Evolutionary conservation across 1,140 invertebrate genomes (phyloP), one percentile per base, ranked within the genome.

Genomic region (Drosophila rufa): DNA sequence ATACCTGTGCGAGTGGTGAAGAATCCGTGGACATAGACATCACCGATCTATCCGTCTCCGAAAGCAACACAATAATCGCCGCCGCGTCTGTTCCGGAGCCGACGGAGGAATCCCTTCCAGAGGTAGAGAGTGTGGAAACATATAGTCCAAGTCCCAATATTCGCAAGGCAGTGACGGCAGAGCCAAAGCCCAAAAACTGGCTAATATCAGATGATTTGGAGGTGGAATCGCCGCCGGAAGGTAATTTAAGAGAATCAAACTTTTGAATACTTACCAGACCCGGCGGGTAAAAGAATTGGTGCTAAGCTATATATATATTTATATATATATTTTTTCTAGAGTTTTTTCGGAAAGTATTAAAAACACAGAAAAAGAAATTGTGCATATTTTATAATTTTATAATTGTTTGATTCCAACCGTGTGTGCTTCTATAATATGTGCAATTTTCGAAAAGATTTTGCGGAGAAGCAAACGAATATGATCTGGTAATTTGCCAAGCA

Each of bases 1-100:
- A 73, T 14, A 47, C 33, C 17, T 73, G 53, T 57, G 68, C 53
- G 22, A 73, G 69, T 73, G 69, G 68, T 30, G 69, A 73, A 30
- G 69, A 73, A 14, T 73, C 69, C 46, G 69, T 73, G 46, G 69
- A 73, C 43, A 73, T 73, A 51, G 69, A 73, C 55, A 73, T 73
- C 7, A 73, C 69, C 17, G 69, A 73, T 36, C 27, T 71, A 9
- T 73, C 69, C 40, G 67, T 73, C 36, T 71, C 69, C 53, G 69
- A 73, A 12, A 73, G 46, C 15, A 73, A 45, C 38, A 59, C 46
- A 19, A 51, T 60, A 22, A 66, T 68, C 2, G 53, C 53, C 19
- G 53, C 14, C 19, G 38, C 30, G 9, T 36, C 30, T 2, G 30
- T 27, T 19, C 62, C 67, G 38, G 53, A 60, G 11, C 47, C 48